Base-by-base conservation (phyloP, 1,140 invertebrate species). In the Heliconius eleuchia region DNA sequence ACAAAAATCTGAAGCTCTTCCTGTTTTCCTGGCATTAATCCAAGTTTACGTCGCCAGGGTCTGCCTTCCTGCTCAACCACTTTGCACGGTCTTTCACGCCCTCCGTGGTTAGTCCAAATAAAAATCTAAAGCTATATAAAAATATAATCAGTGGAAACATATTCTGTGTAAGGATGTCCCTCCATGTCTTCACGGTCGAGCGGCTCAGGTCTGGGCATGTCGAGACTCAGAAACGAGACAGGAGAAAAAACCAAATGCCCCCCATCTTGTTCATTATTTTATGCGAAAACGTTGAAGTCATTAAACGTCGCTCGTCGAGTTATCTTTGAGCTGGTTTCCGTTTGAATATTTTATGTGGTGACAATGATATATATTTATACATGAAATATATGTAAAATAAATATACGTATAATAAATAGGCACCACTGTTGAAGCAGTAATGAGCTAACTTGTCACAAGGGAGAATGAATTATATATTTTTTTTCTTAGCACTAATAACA, bases 161-260 rank as follows among this genome's bases (percentile, higher is more conserved):
- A 66, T 77, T 23, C 70, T 71, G 88, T 86, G 85, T 66, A 90
- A 93, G 90, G 91, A 92, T 93, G 91, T 93, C 91, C 91, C 90
- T 92, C 89, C 73, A 81, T 84, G 82, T 90, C 88, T 91, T 88
- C 88, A 91, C 82, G 91, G 86, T 82, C 90, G 84, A 91, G 86
- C 87, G 88, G 84, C 71, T 82, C 71, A 77, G 76, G 76, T 39
- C 70, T 78, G 82, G 84, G 79, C 84, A 83, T 83, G 87, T 85
- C 83, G 82, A 89, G 50, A 52, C 50, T 52, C 50, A 52, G 50
- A 52, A 52, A 52, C 50, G 18, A 52, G 87, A 87, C 87, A 82
- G 84, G 85, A 88, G 80, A 87, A 91, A 93, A 92, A 91, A 88
- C 84, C 77, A 82, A 89, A 83, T 60, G 73, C 72, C 50, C 50